A percentile compares a stretch with the other conserved stretches of the same genome.
Conservation (phyloP, 2,888 invertebrate genomes). For the Cheilosia variabilis region DNA sequence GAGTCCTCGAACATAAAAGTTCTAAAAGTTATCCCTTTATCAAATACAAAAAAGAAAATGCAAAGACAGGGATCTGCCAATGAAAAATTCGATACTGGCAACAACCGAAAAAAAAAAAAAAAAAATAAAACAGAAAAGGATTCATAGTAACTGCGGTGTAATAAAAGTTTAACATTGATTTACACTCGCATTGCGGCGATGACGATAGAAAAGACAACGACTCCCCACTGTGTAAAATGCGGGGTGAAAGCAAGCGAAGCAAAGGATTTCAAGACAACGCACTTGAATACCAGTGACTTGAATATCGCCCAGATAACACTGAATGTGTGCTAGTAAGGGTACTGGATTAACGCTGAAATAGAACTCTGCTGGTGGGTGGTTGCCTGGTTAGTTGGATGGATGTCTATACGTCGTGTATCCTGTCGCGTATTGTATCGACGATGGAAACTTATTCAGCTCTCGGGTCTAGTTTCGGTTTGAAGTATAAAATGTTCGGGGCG, state of each 20-base stretch:
- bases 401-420: slow-evolving; percentile 45
- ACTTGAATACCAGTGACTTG: slow-evolving; percentile 42
- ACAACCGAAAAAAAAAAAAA: slow-evolving; percentile 22
- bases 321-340: slow-evolving; percentile 61
- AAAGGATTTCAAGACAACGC: slow-evolving; percentile 44
- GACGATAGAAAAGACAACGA: slow-evolving; percentile 29
- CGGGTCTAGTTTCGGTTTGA: slow-evolving; percentile 34
- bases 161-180: slow-evolving; percentile 74
- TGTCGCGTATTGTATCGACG: slow-evolving; percentile 41
- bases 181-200: slow-evolving; percentile 72
- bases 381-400: slow-evolving; percentile 7
- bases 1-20: slow-evolving; percentile 69
- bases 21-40: slow-evolving; percentile 65
- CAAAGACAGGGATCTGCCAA: slow-evolving; percentile 29
- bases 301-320: slow-evolving; percentile 47
- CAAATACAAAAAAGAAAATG: slow-evolving; percentile 25
- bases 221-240: slow-evolving; percentile 24
- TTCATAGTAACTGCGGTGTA: slow-evolving; percentile 73
- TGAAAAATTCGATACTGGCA: slow-evolving; percentile 31
- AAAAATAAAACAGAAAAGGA: slow-evolving; percentile 49
- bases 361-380: slow-evolving; percentile 8
- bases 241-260: neutral
- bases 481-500: slow-evolving; percentile 24
- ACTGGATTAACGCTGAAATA: slow-evolving; percentile 59
- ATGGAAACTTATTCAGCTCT: slow-evolving; percentile 56